Base-by-base conservation (phyloP, 2,113 vertebrate species). In the Ia io region DNA sequence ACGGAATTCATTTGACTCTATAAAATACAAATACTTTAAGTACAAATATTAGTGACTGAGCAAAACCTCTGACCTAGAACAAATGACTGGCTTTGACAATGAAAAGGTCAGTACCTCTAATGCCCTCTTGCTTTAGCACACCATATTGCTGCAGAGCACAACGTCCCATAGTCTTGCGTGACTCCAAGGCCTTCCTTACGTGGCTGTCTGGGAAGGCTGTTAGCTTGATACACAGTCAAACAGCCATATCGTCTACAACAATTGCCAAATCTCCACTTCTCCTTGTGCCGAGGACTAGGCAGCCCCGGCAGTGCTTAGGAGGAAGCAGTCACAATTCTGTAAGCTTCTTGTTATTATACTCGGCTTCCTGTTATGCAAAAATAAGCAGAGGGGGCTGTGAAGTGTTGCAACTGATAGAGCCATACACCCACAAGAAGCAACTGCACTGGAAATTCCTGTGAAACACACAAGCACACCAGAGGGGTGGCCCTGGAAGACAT, bases 321-420 rank as follows among this genome's bases (percentile, higher is more conserved):
- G 94, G 95, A 97, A 97, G 90, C 2, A 1, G 5, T 92, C 85
- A 96, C 69, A 86, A 84, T 97, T 96, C 95, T 93, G 90, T 84
- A 90, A 65, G 83, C 67, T 93, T 96, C 88, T 91, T 86, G 95
- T 95, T 97, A 94, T 96, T 95, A 86, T 69, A 53, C 30, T 95
- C 51, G 71, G 86, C 93, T 98, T 98, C 97, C 97, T 98, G 96
- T 98, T 98, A 95, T 97, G 95, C 94, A 97, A 88, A 95, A 83
- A 94, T 18, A 74, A 63, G 63, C 61, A 0, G 67, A 79, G 80
- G 80, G 51, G 77, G 84, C 51, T 1, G 73, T 40, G 25, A 90
- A 87, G 74, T 94, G 77, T 95, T 82, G 95, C 63, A 96, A 95
- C 63, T 2, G 63, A 80, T 83, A 47, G 61, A 83, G 84, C 92